These are phyloP conservation scores for Bambusicola thoracicus DNA, from an alignment of 2,113 vertebrate species.

Conservation along the genomic window DNA sequence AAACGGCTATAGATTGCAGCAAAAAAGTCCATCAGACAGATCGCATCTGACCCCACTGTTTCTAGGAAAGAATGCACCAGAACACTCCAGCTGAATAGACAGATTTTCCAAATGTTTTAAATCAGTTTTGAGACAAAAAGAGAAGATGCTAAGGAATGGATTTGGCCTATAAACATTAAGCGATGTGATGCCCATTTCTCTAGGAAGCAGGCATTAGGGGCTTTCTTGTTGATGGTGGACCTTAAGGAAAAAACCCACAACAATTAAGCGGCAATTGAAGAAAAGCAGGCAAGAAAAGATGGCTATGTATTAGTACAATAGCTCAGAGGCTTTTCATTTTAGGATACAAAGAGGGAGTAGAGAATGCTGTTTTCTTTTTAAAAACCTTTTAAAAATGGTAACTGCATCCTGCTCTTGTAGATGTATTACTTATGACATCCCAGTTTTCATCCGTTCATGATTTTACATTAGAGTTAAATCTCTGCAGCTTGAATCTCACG, in stretches of 20 bases:
- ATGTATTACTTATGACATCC: constrained; percentile 99
- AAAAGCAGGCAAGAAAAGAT: constrained; percentile 83
- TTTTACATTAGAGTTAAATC: constrained; percentile 99
- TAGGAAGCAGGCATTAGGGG: constrained; percentile 85
- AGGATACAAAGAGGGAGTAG: constrained; percentile 89
- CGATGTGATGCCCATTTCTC: constrained; percentile 87
- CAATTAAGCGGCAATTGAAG: constrained; percentile 95
- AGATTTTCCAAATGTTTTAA: constrained; percentile 99
- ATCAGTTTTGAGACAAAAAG: constrained; percentile 91
- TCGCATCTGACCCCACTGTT: constrained; percentile 90
- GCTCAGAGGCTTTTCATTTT: constrained; percentile 94
- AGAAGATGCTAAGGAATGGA: constrained; percentile 88
- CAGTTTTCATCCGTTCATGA: constrained; percentile 98
- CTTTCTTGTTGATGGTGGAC: constrained; percentile 85
- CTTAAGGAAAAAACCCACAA: constrained; percentile 82
- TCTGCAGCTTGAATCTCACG: constrained; percentile 99
- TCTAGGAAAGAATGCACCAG: constrained; percentile 83
- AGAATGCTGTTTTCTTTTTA: constrained; percentile 88
- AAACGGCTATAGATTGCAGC: constrained; percentile 90
- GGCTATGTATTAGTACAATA: constrained; percentile 86
- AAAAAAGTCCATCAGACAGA: constrained; percentile 91
- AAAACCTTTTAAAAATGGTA: constrained; percentile 92
- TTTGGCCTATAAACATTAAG: constrained; percentile 91
- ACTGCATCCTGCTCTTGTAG: constrained; percentile 87
- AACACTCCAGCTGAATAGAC: constrained; percentile 90